These are phyloP conservation scores for Notothenia rossii DNA, from an alignment of 2,113 vertebrate species.

Conservation along the genomic window DNA sequence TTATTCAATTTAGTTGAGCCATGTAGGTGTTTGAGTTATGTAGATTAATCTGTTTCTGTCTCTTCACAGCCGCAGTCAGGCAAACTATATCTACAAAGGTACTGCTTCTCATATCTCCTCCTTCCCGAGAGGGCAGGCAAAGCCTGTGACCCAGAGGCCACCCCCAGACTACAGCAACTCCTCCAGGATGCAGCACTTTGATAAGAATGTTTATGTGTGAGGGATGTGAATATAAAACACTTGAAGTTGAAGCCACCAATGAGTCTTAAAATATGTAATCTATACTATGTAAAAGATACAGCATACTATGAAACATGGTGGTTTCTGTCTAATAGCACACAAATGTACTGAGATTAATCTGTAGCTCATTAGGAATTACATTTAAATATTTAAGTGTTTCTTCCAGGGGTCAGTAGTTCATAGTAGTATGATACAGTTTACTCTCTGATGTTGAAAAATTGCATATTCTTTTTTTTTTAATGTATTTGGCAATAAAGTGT, in stretches of 20 bases:
- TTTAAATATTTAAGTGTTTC: slow-evolving; percentile 12
- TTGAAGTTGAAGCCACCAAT: slow-evolving; percentile 3
- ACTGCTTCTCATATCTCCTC: slow-evolving; percentile 86
- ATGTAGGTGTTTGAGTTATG: not conserved
- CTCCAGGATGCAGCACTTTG: slow-evolving; percentile 80
- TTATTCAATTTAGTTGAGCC: not conserved
- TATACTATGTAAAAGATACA: slow-evolving; percentile 9
- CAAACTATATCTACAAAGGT: slow-evolving; percentile 84
- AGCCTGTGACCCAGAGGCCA: slow-evolving; percentile 74
- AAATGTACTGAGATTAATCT: slow-evolving; percentile 20
- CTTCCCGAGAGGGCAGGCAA: slow-evolving; percentile 81
- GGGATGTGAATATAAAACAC: slow-evolving; percentile 42
- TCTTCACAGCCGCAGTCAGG: slow-evolving; percentile 62
- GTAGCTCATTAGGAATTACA: not conserved
- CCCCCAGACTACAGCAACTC: slow-evolving; percentile 73
- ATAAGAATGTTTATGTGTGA: slow-evolving; percentile 86
- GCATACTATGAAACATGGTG: not conserved
- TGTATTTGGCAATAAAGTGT: not conserved
- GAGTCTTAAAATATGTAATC: slow-evolving; percentile 7
- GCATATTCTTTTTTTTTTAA: slow-evolving; percentile 12
- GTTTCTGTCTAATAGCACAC: slow-evolving; percentile 15
- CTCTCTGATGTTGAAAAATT: slow-evolving; percentile 1
- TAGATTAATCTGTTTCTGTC: slow-evolving; percentile 32
- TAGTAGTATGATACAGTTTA: slow-evolving; percentile 41
- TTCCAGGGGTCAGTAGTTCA: not conserved